Conservation (phyloP, 1,140 invertebrate species). For the Mamestra configurata region DNA sequence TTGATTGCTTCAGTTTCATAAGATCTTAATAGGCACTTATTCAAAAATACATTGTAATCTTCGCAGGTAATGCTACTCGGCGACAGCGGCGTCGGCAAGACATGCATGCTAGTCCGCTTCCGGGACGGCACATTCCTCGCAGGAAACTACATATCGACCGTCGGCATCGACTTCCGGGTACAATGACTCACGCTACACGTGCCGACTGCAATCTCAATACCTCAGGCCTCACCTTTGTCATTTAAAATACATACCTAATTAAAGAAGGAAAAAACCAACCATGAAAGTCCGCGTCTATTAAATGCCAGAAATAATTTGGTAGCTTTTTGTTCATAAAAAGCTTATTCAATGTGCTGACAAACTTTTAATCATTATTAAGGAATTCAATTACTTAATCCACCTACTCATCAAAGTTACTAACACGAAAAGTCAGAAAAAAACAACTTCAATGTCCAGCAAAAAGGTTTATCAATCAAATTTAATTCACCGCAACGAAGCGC, state of each 20-base stretch:
- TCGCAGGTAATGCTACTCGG: constrained; percentile 95
- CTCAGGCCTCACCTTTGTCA: neutral
- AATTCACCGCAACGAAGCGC: constrained; percentile 24
- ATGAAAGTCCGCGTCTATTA: neutral
- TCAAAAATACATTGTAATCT: constrained; percentile 5
- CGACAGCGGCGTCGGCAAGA: constrained; percentile 96
- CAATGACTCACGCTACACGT: constrained; percentile 43
- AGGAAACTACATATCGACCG: constrained; percentile 97
- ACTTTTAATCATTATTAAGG: neutral
- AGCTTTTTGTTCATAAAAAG: neutral
- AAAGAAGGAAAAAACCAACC: constrained; percentile 30
- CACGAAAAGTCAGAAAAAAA: neutral
- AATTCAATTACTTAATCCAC: neutral
- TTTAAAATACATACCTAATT: neutral
- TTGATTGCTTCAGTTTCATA: neutral
- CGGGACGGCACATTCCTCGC: constrained; percentile 95
- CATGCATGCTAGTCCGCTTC: constrained; percentile 95
- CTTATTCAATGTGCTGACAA: neutral
- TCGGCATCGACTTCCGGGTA: constrained; percentile 98
- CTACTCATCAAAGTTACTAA: neutral
- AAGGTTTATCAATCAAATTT: constrained; percentile 28
- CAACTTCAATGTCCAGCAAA: constrained; percentile 26
- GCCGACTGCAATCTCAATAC: neutral
- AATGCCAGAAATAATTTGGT: neutral
- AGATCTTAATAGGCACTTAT: neutral